A percentile compares a stretch with the other conserved stretches of the same genome.
Evolutionary conservation across 2,113 vertebrate genomes (phyloP).

Genomic region (Megatriorchis doriae): DNA sequence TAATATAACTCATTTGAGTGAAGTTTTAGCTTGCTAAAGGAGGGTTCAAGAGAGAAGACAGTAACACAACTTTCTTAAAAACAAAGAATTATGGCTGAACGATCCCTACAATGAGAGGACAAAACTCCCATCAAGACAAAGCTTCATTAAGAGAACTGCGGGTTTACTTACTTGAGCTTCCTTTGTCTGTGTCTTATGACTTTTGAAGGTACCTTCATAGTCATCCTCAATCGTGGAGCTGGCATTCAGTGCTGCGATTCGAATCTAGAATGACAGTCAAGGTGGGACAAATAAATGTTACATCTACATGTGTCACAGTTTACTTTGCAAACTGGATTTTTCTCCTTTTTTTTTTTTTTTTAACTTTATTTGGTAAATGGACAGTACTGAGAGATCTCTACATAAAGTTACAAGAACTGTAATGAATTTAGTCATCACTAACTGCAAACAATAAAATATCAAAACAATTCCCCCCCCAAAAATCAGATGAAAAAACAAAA

Average conservation of each 20-base stretch:
- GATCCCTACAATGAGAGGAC: not conserved
- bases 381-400: not conserved
- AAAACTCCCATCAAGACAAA: not conserved
- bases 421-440: not conserved
- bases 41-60: not conserved
- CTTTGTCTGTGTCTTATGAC: slow-evolving; percentile 90
- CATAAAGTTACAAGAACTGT: not conserved
- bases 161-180: slow-evolving; percentile 86
- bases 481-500: not conserved
- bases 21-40: not conserved
- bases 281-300: fast-evolving
- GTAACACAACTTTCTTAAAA: not conserved
- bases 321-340: not conserved
- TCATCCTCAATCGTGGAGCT: slow-evolving; percentile 86
- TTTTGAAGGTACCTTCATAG: slow-evolving; percentile 86
- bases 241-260: slow-evolving; percentile 94
- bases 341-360: not conserved
- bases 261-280: slow-evolving; percentile 75
- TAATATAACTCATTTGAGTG: not conserved
- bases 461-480: not conserved
- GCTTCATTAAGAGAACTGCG: not conserved
- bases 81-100: not conserved
- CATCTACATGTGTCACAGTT: not conserved
- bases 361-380: not conserved
- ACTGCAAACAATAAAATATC: not conserved